Percentiles rank a stretch among this genome's conserved stretches.
phyloP scores from a whole-genome alignment of 2,888 invertebrate genomes.

The Octonoba sinensis region DNA sequence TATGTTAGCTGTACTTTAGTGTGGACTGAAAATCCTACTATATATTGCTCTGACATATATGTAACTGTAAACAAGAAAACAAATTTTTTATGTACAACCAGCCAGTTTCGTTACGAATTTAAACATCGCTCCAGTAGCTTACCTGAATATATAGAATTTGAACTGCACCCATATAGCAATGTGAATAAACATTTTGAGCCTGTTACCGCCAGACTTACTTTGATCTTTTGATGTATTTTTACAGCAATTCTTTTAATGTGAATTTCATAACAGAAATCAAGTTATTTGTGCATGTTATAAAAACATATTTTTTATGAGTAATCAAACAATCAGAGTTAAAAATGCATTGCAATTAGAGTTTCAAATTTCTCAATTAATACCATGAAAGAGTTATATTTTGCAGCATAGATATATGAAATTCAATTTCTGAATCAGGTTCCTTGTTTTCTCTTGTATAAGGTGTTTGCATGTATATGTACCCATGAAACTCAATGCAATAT shows the following conservation, averaged over 20 bases:
- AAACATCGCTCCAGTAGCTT: background rate
- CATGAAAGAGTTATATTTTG: no score
- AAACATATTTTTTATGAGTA: no score
- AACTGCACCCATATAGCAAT: background rate
- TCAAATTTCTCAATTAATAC: no score
- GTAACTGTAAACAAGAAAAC: background rate
- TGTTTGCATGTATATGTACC: no score
- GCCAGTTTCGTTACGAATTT: conserved; percentile 9
- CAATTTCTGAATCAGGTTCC: no score
- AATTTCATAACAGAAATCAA: background rate
- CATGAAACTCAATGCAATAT: no score
- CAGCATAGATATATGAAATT: no score
- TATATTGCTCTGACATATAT: conserved; percentile 25
- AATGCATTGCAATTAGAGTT: no score
- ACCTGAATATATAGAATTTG: background rate
- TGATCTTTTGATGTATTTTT: background rate
- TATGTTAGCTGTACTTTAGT: conserved; percentile 2
- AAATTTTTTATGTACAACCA: conserved; percentile 14
- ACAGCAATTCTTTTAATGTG: background rate
- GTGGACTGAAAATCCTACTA: conserved; percentile 7
- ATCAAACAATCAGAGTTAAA: no score
- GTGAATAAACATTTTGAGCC: background rate
- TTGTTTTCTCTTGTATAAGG: no score
- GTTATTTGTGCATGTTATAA: no score
- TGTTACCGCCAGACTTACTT: conserved; percentile 1